A percentile compares a stretch with the other conserved stretches of the same genome.
Conservation (phyloP, 1,140 invertebrate genomes). For the Liolophura sinensis region DNA sequence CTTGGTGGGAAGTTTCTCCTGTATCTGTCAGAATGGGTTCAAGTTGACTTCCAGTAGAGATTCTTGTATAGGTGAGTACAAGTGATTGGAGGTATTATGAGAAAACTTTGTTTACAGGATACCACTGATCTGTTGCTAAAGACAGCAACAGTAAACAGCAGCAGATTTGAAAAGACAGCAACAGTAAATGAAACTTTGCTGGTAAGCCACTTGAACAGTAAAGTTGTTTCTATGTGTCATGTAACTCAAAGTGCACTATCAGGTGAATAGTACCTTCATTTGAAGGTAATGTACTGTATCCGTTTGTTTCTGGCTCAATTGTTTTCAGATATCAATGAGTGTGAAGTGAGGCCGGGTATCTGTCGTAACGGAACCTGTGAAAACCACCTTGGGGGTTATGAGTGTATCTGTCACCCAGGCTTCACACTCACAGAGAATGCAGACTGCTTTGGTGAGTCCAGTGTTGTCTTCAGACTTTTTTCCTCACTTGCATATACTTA, state of each 20-base stretch:
- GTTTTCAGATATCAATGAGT: conserved; percentile 56
- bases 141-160: too few relatives aligned
- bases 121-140: conserved; percentile 66
- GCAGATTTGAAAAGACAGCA: too few relatives aligned
- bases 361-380: conserved; percentile 66
- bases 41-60: conserved; percentile 69
- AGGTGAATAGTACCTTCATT: too few relatives aligned
- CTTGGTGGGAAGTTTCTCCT: conserved; percentile 69
- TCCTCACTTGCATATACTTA: neutral
- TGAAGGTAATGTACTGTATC: conserved; percentile 62
- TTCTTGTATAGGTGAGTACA: conserved; percentile 69
- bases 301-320: conserved; percentile 9
- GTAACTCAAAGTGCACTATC: neutral
- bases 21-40: conserved; percentile 85
- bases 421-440: conserved; percentile 64
- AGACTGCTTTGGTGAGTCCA: conserved; percentile 59
- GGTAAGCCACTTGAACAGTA: too few relatives aligned
- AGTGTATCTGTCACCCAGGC: conserved; percentile 80
- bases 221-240: too few relatives aligned
- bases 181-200: too few relatives aligned
- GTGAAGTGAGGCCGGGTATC: conserved; percentile 40
- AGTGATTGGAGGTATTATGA: too few relatives aligned
- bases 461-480: neutral
- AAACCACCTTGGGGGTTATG: conserved; percentile 76
- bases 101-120: conserved; percentile 51